These are phyloP conservation scores for Macroglossus sobrinus DNA, from an alignment of 2,113 vertebrate genomes.

Conservation along the genomic window DNA sequence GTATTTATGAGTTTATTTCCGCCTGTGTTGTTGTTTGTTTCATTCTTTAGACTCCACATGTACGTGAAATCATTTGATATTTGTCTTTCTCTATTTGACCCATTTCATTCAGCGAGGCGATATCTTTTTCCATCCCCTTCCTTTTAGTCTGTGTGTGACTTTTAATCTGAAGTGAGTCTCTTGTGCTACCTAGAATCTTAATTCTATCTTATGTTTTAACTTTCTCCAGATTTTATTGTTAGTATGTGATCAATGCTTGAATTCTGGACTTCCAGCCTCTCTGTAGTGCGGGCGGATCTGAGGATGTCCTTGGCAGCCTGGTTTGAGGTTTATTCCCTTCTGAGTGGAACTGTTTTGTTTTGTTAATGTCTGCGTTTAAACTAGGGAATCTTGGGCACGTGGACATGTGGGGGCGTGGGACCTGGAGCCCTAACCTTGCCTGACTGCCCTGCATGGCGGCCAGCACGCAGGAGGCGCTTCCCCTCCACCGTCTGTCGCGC, in stretches of 20 bases:
- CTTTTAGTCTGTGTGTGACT: too few relatives aligned
- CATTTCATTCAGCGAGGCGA: too few relatives aligned
- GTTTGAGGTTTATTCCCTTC: not conserved
- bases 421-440: not conserved
- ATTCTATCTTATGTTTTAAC: not conserved
- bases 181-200: not conserved
- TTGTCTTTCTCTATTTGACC: too few relatives aligned
- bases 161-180: too few relatives aligned
- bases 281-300: not conserved
- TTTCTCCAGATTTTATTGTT: not conserved
- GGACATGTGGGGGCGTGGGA: not conserved
- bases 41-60: too few relatives aligned
- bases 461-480: not conserved
- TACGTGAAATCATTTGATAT: too few relatives aligned
- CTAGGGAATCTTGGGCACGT: not conserved
- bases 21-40: too few relatives aligned
- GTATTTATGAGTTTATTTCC: too few relatives aligned
- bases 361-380: not conserved
- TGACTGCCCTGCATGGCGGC: not conserved
- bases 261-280: not conserved
- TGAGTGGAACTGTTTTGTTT: not conserved
- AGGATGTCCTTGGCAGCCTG: not conserved
- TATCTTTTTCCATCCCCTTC: too few relatives aligned
- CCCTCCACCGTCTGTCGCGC: not conserved
- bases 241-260: not conserved